A percentile compares a stretch with the other conserved stretches of the same genome.
These are phyloP conservation scores for Limosa lapponica DNA, from an alignment of 2,797 vertebrate genomes.

Conservation along the genomic window DNA sequence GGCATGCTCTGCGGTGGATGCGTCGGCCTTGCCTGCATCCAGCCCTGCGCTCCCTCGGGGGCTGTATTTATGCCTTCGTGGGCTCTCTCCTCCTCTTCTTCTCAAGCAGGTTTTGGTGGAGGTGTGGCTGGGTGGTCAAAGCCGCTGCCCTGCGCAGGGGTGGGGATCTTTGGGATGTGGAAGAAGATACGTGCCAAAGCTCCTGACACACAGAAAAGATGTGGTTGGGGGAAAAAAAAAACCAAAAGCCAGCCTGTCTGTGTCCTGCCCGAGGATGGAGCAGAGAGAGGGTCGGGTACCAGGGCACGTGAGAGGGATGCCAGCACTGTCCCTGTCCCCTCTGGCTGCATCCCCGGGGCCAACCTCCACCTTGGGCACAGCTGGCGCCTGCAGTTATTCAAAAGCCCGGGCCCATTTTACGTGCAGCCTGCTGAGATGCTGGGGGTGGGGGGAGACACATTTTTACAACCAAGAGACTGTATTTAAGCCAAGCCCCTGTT, in stretches of 20 bases:
- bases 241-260: not conserved
- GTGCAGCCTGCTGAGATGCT: not conserved
- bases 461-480: not conserved
- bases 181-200: not conserved
- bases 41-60: not conserved
- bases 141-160: rapidly evolving
- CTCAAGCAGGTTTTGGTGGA: not conserved
- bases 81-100: not conserved
- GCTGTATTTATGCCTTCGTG: not conserved
- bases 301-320: rapidly evolving
- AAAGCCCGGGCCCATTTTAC: not conserved
- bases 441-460: not conserved
- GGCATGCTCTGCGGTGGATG: not conserved
- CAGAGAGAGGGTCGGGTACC: not conserved
- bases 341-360: not conserved
- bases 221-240: not conserved
- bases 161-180: not conserved
- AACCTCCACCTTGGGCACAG: not conserved
- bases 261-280: rapidly evolving
- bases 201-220: not conserved
- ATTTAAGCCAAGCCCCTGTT: not conserved
- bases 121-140: not conserved
- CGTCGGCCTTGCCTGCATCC: not conserved
- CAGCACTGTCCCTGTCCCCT: not conserved
- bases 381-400: not conserved